A percentile compares a stretch with the other conserved stretches of the same genome.
These are phyloP conservation scores for Aplidium turbinatum DNA, from an alignment of 23 tunicate genomes.

Conservation along the genomic window DNA sequence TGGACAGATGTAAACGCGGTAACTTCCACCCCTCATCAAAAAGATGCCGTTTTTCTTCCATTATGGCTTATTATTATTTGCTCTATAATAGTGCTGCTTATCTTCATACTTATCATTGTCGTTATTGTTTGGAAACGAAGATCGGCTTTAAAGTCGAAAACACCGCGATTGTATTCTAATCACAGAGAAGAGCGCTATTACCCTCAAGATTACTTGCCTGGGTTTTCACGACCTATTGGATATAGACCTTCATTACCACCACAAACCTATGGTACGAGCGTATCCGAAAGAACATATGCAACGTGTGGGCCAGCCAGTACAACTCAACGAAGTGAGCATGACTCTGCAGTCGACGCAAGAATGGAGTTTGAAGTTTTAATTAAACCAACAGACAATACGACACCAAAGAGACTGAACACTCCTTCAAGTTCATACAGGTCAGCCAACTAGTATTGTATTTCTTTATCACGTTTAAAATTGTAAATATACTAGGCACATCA, in stretches of 20 bases:
- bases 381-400: slow-evolving; percentile 39
- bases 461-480: too few species aligned
- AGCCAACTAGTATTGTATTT: background rate
- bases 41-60: slow-evolving; percentile 7
- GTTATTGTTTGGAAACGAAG: slow-evolving; percentile 18
- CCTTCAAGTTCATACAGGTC: slow-evolving; percentile 25
- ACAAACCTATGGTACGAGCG: background rate
- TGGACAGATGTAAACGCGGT: slow-evolving; percentile 25
- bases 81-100: slow-evolving; percentile 29
- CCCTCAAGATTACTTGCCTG: slow-evolving; percentile 24
- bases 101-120: slow-evolving; percentile 24
- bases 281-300: slow-evolving; percentile 49
- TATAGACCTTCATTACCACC: background rate
- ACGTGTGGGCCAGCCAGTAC: slow-evolving; percentile 53
- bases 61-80: slow-evolving; percentile 30
- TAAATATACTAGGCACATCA: too few species aligned
- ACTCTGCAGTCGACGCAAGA: slow-evolving; percentile 70
- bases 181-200: slow-evolving; percentile 29
- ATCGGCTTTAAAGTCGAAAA: slow-evolving; percentile 7
- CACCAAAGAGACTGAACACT: slow-evolving; percentile 31
- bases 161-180: slow-evolving; percentile 1
- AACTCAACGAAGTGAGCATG: slow-evolving; percentile 3
- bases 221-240: background rate
- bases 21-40: slow-evolving; percentile 5
- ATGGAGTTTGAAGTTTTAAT: slow-evolving; percentile 79